These are phyloP conservation scores for Dynastes grantii DNA, from an alignment of 2,888 invertebrate species.

Conservation along the genomic window DNA sequence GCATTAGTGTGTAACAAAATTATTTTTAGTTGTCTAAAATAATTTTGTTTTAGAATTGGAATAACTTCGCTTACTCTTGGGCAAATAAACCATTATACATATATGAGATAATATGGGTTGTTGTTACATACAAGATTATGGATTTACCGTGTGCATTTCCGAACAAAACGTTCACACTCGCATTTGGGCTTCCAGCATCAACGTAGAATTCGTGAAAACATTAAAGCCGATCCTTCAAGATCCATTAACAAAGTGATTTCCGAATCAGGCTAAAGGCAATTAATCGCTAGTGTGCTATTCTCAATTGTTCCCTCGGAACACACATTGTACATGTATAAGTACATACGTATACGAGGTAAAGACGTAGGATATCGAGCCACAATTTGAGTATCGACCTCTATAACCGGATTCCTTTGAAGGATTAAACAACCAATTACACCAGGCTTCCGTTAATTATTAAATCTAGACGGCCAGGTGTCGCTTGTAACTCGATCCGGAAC, in stretches of 20 bases:
- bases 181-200: background rate
- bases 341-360: background rate
- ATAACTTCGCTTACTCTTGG: too few relatives aligned
- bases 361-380: conserved; percentile 13
- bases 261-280: conserved; percentile 38
- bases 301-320: conserved; percentile 3
- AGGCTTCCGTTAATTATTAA: conserved; percentile 59
- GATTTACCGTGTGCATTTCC: background rate
- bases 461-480: conserved; percentile 57
- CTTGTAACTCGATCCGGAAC: conserved; percentile 54
- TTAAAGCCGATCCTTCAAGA: conserved; percentile 8
- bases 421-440: conserved; percentile 59
- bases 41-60: too few relatives aligned
- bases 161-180: too few relatives aligned
- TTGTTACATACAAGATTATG: background rate
- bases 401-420: conserved; percentile 59
- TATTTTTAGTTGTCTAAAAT: too few relatives aligned
- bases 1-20: too few relatives aligned
- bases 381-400: conserved; percentile 47
- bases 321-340: background rate
- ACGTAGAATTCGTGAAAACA: conserved; percentile 21
- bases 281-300: conserved; percentile 15
- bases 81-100: too few relatives aligned
- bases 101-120: background rate
- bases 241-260: conserved; percentile 36